These are phyloP conservation scores for Microcaecilia unicolor DNA, from an alignment of 2,797 vertebrate species.

Conservation along the genomic window DNA sequence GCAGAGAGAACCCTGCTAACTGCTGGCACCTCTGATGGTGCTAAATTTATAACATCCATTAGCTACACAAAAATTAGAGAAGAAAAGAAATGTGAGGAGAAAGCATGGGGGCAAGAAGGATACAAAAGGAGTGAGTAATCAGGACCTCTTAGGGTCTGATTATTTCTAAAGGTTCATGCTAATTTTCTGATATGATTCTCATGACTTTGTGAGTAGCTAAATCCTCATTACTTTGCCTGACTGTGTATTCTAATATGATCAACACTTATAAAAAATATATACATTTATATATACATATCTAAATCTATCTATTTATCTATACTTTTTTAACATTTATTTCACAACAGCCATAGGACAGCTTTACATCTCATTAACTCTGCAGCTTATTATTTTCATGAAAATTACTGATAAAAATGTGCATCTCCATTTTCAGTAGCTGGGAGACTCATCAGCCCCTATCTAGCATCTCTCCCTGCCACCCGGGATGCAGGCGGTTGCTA, in stretches of 20 bases:
- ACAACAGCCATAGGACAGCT: constrained; percentile 70
- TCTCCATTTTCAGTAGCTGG: constrained; percentile 63
- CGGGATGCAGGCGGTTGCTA: constrained; percentile 53
- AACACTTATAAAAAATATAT: constrained; percentile 52
- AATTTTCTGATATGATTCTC: constrained; percentile 68
- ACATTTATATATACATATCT: too few species aligned
- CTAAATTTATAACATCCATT: too few species aligned
- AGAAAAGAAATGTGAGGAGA: background rate
- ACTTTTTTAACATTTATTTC: too few species aligned
- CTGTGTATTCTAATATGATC: constrained; percentile 71
- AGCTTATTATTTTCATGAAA: constrained; percentile 77
- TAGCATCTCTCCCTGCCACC: constrained; percentile 67
- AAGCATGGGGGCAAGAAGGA: background rate
- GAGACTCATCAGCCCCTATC: constrained; percentile 61
- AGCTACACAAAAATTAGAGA: background rate
- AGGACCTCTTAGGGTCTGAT: constrained; percentile 47
- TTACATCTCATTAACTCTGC: constrained; percentile 78
- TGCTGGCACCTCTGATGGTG: too few species aligned
- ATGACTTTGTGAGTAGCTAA: constrained; percentile 59
- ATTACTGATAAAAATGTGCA: constrained; percentile 76
- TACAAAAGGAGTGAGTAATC: background rate
- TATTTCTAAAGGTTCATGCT: constrained; percentile 59
- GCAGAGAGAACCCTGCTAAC: too few species aligned
- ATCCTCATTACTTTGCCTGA: constrained; percentile 73
- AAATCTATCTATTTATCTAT: too few species aligned